Percentiles rank a stretch among this genome's conserved stretches.
These are phyloP conservation scores for Corynorhinus townsendii DNA, from an alignment of 2,113 vertebrate genomes.

Conservation along the genomic window DNA sequence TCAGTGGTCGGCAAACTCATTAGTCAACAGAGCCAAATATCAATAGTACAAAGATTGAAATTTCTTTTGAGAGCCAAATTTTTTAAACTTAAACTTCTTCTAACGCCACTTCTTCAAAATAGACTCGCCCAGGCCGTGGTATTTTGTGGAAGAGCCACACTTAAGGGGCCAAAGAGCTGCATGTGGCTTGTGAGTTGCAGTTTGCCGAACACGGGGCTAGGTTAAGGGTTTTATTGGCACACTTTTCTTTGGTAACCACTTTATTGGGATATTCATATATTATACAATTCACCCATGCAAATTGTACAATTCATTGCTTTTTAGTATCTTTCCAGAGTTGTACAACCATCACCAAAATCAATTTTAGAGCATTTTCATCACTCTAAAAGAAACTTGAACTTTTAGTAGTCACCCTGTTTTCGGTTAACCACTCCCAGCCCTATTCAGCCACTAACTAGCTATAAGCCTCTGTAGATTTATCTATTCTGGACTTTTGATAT, in stretches of 20 bases:
- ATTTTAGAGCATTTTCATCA: slow-evolving; percentile 3
- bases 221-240: not conserved
- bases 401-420: not conserved
- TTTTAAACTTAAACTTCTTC: no score
- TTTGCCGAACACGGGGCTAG: no score
- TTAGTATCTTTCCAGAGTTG: not conserved
- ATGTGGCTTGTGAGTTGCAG: no score
- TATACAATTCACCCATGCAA: not conserved
- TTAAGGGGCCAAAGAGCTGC: no score
- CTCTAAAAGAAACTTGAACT: not conserved
- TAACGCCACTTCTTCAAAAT: no score
- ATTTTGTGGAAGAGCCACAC: no score
- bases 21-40: no score
- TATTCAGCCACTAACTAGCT: not conserved
- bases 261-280: not conserved
- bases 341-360: not conserved
- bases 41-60: no score
- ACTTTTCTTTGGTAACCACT: not conserved
- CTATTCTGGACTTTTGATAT: not conserved
- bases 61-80: no score
- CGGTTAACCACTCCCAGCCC: not conserved
- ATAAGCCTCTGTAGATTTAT: not conserved
- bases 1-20: no score
- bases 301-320: not conserved
- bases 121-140: no score